Evolutionary conservation across 1,140 invertebrate species (phyloP).

Genomic region (Drosophila nebulosa): DNA sequence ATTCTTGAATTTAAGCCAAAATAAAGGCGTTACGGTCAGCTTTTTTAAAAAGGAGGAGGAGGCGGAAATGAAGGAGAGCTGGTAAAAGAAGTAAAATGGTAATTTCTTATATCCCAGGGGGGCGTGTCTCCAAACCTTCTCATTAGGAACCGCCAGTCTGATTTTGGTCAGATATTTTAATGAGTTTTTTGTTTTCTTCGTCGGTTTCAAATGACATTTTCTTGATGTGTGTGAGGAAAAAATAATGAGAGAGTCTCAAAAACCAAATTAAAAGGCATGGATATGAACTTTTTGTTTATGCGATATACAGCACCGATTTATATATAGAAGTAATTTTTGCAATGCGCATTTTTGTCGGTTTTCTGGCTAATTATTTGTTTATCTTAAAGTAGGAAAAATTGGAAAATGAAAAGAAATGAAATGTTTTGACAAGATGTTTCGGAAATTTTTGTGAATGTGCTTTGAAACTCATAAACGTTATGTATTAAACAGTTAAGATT

Average conservation of each 20-base stretch:
- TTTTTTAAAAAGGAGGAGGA: not conserved
- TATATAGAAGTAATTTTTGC: not conserved
- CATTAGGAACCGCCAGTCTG: not conserved
- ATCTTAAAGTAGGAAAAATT: not conserved
- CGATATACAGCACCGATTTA: not conserved
- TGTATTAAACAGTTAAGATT: not conserved
- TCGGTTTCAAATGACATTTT: not conserved
- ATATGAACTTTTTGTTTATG: not conserved
- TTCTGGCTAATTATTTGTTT: constrained; percentile 12
- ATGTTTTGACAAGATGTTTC: constrained; percentile 5
- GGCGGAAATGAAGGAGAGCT: not conserved
- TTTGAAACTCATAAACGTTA: not conserved
- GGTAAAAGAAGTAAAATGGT: not conserved
- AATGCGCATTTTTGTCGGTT: not conserved
- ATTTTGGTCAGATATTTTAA: not conserved
- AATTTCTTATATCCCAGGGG: not conserved
- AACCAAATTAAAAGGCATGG: not conserved
- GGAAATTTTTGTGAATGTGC: not conserved
- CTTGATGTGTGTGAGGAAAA: not conserved
- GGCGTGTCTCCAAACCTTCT: not conserved
- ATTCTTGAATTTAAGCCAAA: constrained; percentile 11
- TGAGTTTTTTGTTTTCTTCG: not conserved
- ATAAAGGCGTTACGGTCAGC: constrained; percentile 3
- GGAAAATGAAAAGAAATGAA: not conserved
- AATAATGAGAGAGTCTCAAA: not conserved